These are phyloP conservation scores for Avahi laniger DNA, from an alignment of 2,797 vertebrate species.

Conservation along the genomic window DNA sequence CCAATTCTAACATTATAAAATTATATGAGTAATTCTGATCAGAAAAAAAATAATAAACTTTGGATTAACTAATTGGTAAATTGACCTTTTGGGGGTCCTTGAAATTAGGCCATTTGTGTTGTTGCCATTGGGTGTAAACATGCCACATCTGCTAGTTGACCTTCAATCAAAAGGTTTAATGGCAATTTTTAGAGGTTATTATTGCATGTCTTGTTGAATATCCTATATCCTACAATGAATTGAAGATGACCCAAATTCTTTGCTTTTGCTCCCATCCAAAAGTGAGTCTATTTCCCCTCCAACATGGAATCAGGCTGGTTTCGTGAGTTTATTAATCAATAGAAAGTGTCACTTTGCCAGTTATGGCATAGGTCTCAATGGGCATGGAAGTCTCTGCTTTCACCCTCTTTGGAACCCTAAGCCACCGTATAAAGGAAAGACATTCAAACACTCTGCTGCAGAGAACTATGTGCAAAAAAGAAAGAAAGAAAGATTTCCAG, in stretches of 20 bases:
- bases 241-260: not conserved
- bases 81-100: not conserved
- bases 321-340: not conserved
- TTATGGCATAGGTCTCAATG: not conserved
- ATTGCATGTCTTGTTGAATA: not conserved
- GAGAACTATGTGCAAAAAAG: too few species aligned
- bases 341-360: not conserved
- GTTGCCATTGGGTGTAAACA: not conserved
- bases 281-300: not conserved
- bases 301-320: not conserved
- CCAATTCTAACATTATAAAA: conserved; percentile 10
- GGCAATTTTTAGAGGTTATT: not conserved
- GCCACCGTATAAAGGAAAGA: not conserved
- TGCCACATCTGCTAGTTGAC: not conserved
- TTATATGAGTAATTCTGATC: not conserved
- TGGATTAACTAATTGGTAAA: not conserved
- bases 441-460: not conserved
- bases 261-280: not conserved
- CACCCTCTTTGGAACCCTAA: not conserved
- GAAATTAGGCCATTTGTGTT: not conserved
- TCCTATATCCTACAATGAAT: not conserved
- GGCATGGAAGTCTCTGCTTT: not conserved
- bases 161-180: conserved; percentile 9
- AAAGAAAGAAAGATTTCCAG: not conserved
- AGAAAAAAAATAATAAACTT: conserved; percentile 1